Evolutionary conservation across 2,888 invertebrate species (phyloP).

Genomic region (Lasioglossum morio): DNA sequence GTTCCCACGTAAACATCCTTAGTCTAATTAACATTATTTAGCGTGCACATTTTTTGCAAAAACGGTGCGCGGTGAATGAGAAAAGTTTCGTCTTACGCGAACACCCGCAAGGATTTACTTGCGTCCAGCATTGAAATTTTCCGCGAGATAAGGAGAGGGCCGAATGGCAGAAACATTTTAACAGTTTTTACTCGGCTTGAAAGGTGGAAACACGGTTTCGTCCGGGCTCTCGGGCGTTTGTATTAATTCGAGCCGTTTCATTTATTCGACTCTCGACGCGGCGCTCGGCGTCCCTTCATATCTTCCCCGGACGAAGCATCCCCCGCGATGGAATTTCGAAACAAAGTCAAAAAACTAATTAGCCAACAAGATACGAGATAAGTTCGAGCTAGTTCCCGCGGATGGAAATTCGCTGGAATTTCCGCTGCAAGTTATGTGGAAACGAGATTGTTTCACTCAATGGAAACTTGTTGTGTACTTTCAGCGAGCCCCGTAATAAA

Average conservation of each 20-base stretch:
- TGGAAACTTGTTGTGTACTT: constrained; percentile 30
- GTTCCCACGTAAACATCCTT: neutral
- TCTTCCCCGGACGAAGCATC: constrained; percentile 19
- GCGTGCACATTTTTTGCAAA: neutral
- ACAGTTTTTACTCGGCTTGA: neutral
- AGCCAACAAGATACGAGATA: constrained; percentile 32
- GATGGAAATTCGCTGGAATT: constrained; percentile 40
- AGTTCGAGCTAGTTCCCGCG: constrained; percentile 14
- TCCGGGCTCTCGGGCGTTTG: neutral
- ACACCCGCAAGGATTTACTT: neutral
- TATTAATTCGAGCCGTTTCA: constrained; percentile 27
- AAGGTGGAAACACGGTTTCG: neutral
- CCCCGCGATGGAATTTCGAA: constrained; percentile 23
- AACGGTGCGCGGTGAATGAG: neutral
- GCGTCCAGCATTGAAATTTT: neutral
- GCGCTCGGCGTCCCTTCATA: constrained; percentile 27
- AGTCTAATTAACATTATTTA: neutral
- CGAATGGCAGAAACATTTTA: constrained; percentile 11
- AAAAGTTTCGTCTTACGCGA: neutral
- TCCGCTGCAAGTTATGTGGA: constrained; percentile 17
- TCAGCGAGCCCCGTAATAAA: constrained; percentile 13
- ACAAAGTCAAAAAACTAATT: constrained; percentile 54
- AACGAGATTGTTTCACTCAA: constrained; percentile 40
- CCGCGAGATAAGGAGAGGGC: neutral
- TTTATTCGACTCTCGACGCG: constrained; percentile 19